A percentile compares a stretch with the other conserved stretches of the same genome.
These are phyloP conservation scores for Ptyas mucosa DNA, from an alignment of 2,113 vertebrate genomes.

Conservation along the genomic window DNA sequence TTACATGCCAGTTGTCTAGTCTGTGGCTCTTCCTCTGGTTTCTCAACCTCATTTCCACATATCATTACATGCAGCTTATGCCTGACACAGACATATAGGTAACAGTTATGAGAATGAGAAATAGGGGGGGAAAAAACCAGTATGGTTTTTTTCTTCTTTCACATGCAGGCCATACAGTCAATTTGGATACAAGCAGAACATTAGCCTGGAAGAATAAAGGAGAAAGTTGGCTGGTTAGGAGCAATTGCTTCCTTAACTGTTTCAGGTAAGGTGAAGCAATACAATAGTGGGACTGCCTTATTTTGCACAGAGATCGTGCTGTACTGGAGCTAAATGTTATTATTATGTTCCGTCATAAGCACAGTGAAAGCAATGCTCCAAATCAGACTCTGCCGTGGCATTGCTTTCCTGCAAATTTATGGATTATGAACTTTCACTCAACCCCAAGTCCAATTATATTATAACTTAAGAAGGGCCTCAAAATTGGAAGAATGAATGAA, in stretches of 20 bases:
- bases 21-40: not conserved
- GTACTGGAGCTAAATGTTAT: not conserved
- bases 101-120: not conserved
- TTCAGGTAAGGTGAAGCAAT: not conserved
- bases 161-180: not conserved
- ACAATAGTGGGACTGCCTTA: not conserved
- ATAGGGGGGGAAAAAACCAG: not conserved
- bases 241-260: not conserved
- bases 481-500: not conserved
- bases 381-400: not conserved
- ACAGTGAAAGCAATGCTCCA: not conserved
- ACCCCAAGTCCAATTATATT: not conserved
- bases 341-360: not conserved
- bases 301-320: not conserved
- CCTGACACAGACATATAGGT: not conserved
- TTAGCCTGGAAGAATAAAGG: not conserved
- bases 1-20: not conserved
- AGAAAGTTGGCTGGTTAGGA: not conserved
- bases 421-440: not conserved
- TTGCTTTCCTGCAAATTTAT: not conserved
- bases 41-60: not conserved
- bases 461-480: not conserved
- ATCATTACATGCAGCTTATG: not conserved
- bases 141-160: not conserved
- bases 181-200: not conserved